Evolutionary conservation across 2,888 invertebrate species (phyloP).

Genomic region (Agriotes lineatus): DNA sequence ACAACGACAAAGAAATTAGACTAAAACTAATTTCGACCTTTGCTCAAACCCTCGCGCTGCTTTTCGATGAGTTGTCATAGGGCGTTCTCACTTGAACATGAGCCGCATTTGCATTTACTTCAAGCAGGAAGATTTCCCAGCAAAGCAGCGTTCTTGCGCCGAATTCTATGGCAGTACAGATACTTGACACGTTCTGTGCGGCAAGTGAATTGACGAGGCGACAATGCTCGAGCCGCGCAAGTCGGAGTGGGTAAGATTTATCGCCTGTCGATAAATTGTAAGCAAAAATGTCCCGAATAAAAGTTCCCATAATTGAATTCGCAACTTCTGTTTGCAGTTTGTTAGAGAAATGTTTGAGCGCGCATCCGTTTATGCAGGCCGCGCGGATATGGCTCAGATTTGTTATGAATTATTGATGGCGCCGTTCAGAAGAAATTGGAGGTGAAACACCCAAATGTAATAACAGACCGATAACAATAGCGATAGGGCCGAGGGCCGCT

Average conservation of each 20-base stretch:
- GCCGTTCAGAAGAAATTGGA: neutral
- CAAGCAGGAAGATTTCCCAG: too few species aligned
- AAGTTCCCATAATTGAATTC: slow-evolving; percentile 57
- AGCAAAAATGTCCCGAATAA: slow-evolving; percentile 56
- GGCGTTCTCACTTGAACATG: too few species aligned
- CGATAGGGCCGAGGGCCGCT: neutral
- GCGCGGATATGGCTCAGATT: slow-evolving; percentile 40
- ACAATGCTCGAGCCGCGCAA: slow-evolving; percentile 46
- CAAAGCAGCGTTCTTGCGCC: too few species aligned
- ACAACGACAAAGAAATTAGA: too few species aligned
- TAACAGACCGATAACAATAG: slow-evolving; percentile 1
- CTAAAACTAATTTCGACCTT: too few species aligned
- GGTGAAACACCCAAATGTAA: neutral
- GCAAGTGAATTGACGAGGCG: slow-evolving; percentile 44
- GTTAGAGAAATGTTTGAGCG: slow-evolving; percentile 49
- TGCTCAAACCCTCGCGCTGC: too few species aligned
- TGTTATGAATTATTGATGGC: slow-evolving; percentile 21
- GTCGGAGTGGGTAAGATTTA: slow-evolving; percentile 52
- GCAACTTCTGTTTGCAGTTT: slow-evolving; percentile 55
- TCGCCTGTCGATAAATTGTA: slow-evolving; percentile 55
- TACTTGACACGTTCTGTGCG: slow-evolving; percentile 24
- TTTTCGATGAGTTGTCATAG: too few species aligned
- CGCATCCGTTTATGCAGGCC: slow-evolving; percentile 48
- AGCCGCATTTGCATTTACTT: too few species aligned
- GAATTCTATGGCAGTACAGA: too few species aligned